Evolutionary conservation across 2,888 invertebrate genomes (phyloP).

Genomic region (Zonitis immaculata): DNA sequence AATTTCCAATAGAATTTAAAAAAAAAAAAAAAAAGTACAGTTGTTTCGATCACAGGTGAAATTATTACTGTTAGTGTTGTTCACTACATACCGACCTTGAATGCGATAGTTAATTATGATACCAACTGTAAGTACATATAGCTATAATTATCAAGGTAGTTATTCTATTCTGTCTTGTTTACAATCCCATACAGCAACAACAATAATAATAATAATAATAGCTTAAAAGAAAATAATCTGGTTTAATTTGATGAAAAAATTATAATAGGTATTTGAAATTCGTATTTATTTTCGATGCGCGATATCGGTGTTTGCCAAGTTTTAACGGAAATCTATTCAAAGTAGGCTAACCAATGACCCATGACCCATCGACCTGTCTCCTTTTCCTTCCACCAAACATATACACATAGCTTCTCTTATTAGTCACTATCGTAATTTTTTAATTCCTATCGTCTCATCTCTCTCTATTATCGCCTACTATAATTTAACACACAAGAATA

Average conservation of each 20-base stretch:
- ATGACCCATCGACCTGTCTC: not conserved
- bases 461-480: not conserved
- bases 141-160: slow-evolving; percentile 8
- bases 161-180: not conserved
- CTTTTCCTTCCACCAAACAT: not conserved
- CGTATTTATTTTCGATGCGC: too few relatives aligned
- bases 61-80: slow-evolving; percentile 1
- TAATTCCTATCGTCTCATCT: not conserved
- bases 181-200: not conserved
- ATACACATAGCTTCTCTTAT: not conserved
- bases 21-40: too few relatives aligned
- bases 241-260: not conserved
- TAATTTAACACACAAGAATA: not conserved
- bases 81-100: slow-evolving; percentile 3
- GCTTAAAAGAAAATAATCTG: not conserved
- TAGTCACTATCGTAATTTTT: not conserved
- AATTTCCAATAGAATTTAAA: too few relatives aligned
- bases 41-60: slow-evolving; percentile 6
- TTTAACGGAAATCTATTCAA: not conserved
- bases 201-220: not conserved
- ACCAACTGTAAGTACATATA: slow-evolving; percentile 15
- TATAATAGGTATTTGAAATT: too few relatives aligned
- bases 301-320: too few relatives aligned
- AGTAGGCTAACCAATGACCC: not conserved
- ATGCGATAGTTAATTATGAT: slow-evolving; percentile 7